Percentiles rank a stretch among this genome's conserved stretches.
Conservation (phyloP, 2,113 vertebrate genomes). For the Pterophyllum scalare region DNA sequence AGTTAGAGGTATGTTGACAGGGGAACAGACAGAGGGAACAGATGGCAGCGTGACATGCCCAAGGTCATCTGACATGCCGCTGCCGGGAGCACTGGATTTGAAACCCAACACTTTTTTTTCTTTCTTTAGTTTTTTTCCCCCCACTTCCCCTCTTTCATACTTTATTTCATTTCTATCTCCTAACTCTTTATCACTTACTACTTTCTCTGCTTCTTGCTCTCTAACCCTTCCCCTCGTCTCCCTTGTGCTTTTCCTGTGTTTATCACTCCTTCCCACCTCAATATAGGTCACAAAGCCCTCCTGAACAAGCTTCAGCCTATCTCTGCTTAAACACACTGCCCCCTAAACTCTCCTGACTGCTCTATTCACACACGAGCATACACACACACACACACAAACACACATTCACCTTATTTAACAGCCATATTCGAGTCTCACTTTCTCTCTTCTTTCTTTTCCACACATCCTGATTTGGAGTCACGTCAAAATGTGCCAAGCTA, state of each 20-base stretch:
- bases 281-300: constrained; percentile 76
- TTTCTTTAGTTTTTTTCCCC: constrained; percentile 24
- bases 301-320: constrained; percentile 71
- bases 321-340: constrained; percentile 71
- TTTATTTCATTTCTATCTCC: constrained; percentile 40
- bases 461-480: constrained; percentile 39
- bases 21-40: constrained; percentile 80
- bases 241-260: constrained; percentile 37
- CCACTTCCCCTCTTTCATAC: constrained; percentile 22
- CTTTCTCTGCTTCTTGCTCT: constrained; percentile 34
- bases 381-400: constrained; percentile 14
- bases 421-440: constrained; percentile 25
- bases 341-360: constrained; percentile 62
- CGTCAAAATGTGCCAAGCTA: constrained; percentile 62
- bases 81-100: constrained; percentile 76
- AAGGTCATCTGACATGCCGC: constrained; percentile 83
- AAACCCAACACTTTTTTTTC: constrained; percentile 74
- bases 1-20: constrained; percentile 82
- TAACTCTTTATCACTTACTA: constrained; percentile 30
- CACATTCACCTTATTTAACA: constrained; percentile 28
- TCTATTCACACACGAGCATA: constrained; percentile 19
- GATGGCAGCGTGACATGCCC: constrained; percentile 83
- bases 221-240: constrained; percentile 29
- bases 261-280: constrained; percentile 52
- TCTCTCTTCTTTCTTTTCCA: constrained; percentile 11